Base-by-base conservation (phyloP, 1,140 invertebrate genomes). In the Eupeodes corollae region DNA sequence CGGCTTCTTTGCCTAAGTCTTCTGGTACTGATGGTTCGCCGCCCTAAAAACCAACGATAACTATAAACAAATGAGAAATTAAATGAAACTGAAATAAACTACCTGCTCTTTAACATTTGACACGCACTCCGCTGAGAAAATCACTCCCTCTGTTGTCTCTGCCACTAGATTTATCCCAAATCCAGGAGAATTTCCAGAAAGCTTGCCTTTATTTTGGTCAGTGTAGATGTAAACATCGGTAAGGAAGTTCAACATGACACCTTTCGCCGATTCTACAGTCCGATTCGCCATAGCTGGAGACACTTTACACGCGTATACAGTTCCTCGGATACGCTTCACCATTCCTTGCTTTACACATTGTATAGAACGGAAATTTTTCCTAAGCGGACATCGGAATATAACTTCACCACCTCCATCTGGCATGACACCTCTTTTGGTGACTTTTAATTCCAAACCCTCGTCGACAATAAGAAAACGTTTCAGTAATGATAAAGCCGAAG, bases 161-260 rank as follows among this genome's bases (percentile, higher is more conserved):
- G 94, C 92, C 13, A 86, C 77, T 46, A 98, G 68, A 56, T 83
- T 88, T 39, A 97, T 75, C n/a, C 93, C 92, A 73, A 89, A 98
- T 3, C 89, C 83, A 14, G 86, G 84, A 61, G 83, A 92, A 76
- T 88, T 89, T 50, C 94, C 93, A 40, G 87, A 83, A 51, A 81
- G 76, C 47, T 79, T 76, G 19, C 93, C 91, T 66, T 85, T 84
- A 58, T 82, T 79, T 67, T 92, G 89, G 74, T 98, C 95, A 14
- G 89, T 88, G 59, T 87, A 84, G 52, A 98, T 91, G 61, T 94
- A 98, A 46, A 99, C 83, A 73, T 99, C 95, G 10, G 93, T 87
- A 30, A 99, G 61, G 67, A 90, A 98, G 40, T 94, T 86, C 2
- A 94, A 74, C 57, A 98, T 78, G 8, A 89, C 78, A 44, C 88